A percentile compares a stretch with the other conserved stretches of the same genome.
These are phyloP conservation scores for Amiota minor DNA, from an alignment of 2,888 invertebrate genomes.

Conservation along the genomic window DNA sequence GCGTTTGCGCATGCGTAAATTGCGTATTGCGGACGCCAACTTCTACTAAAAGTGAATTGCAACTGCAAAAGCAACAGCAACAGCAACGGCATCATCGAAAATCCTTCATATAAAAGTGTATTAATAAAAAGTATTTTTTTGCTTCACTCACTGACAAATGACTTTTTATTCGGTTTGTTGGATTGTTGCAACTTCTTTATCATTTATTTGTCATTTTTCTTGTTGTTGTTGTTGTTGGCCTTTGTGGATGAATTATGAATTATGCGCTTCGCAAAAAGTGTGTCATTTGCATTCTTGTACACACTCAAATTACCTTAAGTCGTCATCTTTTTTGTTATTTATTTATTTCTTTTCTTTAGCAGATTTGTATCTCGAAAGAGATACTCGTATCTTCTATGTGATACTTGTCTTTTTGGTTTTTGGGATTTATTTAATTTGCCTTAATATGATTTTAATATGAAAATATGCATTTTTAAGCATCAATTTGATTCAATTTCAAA, in stretches of 20 bases:
- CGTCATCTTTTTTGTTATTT: background rate
- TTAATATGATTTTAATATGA: conserved; percentile 14
- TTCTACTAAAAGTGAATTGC: conserved; percentile 31
- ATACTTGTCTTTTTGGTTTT: background rate
- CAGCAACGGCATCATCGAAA: background rate
- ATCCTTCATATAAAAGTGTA: background rate
- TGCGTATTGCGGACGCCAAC: conserved; percentile 56
- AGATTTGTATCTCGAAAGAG: background rate
- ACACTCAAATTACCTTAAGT: conserved; percentile 44
- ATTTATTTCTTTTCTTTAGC: background rate
- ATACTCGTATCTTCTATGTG: background rate
- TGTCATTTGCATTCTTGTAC: conserved; percentile 59
- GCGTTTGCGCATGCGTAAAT: conserved; percentile 64
- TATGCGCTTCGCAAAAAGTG: conserved; percentile 46
- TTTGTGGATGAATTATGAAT: conserved; percentile 24
- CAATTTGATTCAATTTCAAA: background rate
- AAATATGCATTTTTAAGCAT: conserved; percentile 7
- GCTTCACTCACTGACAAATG: conserved; percentile 57
- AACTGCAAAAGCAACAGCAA: conserved; percentile 26
- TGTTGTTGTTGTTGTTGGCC: conserved; percentile 6
- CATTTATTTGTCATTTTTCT: background rate
- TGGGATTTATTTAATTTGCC: background rate
- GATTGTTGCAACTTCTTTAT: conserved; percentile 1
- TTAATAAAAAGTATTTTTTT: background rate
- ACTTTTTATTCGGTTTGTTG: conserved; percentile 38